A percentile compares a stretch with the other conserved stretches of the same genome.
Evolutionary conservation across 2,113 vertebrate species (phyloP).

Genomic region (Epinephelus cyanopodus): DNA sequence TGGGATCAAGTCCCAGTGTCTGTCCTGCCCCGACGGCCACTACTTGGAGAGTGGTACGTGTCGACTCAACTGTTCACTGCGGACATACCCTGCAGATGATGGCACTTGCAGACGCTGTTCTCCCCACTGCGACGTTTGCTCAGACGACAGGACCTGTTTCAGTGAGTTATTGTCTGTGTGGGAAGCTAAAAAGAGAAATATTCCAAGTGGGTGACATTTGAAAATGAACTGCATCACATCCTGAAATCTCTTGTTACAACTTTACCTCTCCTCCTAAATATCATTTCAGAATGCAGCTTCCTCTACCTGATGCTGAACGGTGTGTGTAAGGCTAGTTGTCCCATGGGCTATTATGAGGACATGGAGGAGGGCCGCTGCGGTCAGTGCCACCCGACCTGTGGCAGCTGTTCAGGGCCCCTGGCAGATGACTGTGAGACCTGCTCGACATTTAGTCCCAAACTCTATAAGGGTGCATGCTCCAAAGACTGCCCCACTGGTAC

Average conservation of each 20-base stretch:
- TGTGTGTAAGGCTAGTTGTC: constrained; percentile 84
- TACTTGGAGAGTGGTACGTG: constrained; percentile 81
- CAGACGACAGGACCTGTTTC: constrained; percentile 78
- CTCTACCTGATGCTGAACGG: constrained; percentile 86
- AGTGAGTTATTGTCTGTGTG: constrained; percentile 70
- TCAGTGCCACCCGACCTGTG: constrained; percentile 83
- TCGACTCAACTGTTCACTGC: constrained; percentile 80
- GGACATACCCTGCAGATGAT: constrained; percentile 77
- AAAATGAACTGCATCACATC: not conserved
- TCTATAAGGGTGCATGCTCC: constrained; percentile 84
- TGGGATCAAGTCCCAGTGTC: constrained; percentile 78
- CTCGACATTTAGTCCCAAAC: constrained; percentile 73
- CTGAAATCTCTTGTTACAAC: not conserved
- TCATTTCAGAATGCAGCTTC: constrained; percentile 84
- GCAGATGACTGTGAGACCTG: constrained; percentile 86
- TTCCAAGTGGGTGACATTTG: not conserved
- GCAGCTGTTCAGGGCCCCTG: constrained; percentile 83
- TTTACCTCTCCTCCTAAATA: not conserved
- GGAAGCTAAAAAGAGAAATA: not conserved
- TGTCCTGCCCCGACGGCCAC: constrained; percentile 81
- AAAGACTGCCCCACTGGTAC: constrained; percentile 81
- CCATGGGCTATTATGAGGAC: constrained; percentile 85
- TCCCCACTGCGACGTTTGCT: constrained; percentile 83
- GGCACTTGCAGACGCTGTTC: constrained; percentile 82
- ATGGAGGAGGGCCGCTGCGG: constrained; percentile 85